Evolutionary conservation across 2,888 invertebrate genomes (phyloP).

Genomic region (Pinctada fucata): DNA sequence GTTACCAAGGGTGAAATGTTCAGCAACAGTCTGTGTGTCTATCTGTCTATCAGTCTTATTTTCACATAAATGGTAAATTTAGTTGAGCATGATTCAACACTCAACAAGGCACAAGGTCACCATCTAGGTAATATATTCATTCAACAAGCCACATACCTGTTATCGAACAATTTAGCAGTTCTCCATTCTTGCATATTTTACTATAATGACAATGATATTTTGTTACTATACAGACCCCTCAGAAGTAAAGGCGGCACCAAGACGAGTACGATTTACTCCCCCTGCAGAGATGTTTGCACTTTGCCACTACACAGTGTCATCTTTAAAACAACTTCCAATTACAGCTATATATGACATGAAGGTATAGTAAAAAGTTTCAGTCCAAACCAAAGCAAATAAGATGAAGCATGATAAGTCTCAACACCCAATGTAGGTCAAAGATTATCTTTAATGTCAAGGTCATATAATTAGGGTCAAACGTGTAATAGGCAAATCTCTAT

Average conservation of each 20-base stretch:
- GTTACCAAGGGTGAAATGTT: no score
- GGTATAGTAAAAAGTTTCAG: constrained; percentile 48
- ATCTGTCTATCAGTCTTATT: no score
- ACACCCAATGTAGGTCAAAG: not conserved
- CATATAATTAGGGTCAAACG: no score
- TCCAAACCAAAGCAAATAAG: no score
- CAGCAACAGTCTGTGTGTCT: no score
- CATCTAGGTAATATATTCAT: no score
- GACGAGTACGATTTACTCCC: constrained; percentile 68
- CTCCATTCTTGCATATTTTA: not conserved
- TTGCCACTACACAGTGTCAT: constrained; percentile 68
- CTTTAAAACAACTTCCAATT: constrained; percentile 62
- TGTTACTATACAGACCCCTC: not conserved
- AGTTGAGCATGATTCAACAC: no score
- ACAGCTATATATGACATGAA: constrained; percentile 70
- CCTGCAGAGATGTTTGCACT: constrained; percentile 66
- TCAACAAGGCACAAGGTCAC: no score
- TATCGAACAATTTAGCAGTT: not conserved
- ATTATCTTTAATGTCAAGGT: not conserved
- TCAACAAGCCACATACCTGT: not conserved
- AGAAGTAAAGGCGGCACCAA: constrained; percentile 47
- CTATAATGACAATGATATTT: not conserved
- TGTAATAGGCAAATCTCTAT: no score
- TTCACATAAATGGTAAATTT: no score
- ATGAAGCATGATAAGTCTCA: no score